A percentile compares a stretch with the other conserved stretches of the same genome.
phyloP scores from a whole-genome alignment of 2,113 vertebrate genomes.

The Bufo bufo region DNA sequence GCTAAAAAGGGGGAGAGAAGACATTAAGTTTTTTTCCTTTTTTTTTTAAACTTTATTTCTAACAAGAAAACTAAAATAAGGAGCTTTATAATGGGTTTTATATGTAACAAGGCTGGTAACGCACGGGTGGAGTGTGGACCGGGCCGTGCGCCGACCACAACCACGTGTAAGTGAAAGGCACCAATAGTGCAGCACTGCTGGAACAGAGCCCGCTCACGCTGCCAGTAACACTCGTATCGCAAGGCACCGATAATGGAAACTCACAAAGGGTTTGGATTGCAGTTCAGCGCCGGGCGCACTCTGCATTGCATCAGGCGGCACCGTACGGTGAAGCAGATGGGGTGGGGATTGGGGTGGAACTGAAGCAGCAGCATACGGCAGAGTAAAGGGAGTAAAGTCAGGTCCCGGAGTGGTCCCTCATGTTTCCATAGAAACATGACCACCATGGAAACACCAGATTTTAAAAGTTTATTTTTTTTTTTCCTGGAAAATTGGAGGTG shows the following conservation, averaged over 20 bases:
- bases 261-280: background rate
- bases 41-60: background rate
- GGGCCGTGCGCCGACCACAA: background rate
- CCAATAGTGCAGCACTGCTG: conserved; percentile 38
- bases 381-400: background rate
- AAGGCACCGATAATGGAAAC: conserved; percentile 47
- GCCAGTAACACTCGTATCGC: conserved; percentile 35
- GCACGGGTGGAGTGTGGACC: background rate
- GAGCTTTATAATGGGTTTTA: background rate
- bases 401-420: background rate
- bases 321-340: background rate
- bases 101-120: conserved; percentile 37
- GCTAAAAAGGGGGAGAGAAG: background rate
- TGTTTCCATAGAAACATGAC: background rate
- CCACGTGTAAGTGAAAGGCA: conserved; percentile 32
- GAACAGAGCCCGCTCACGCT: conserved; percentile 20
- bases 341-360: background rate
- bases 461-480: background rate
- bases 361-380: conserved; percentile 7
- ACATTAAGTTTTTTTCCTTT: background rate
- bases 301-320: background rate
- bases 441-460: background rate
- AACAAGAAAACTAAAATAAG: conserved; percentile 5
- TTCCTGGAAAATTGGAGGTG: background rate
- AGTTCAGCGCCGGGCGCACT: background rate